Percentiles rank a stretch among this genome's conserved stretches.
These are phyloP conservation scores for Onychomys arenicola DNA, from an alignment of 2,797 vertebrate species.

Conservation along the genomic window DNA sequence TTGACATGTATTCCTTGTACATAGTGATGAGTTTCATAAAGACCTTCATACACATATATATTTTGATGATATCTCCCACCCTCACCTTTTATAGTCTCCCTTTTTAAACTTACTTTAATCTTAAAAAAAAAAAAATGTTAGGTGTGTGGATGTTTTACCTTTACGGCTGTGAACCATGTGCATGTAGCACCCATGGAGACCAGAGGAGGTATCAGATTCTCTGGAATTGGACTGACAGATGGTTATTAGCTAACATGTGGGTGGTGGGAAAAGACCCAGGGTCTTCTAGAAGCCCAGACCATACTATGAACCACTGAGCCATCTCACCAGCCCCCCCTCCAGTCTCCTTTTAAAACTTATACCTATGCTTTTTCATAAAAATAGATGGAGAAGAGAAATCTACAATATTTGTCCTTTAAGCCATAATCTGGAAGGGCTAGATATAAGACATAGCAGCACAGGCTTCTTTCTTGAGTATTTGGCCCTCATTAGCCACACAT, in stretches of 20 bases:
- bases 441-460: neutral
- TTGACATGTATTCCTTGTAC: neutral
- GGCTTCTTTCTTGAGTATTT: neutral
- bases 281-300: neutral
- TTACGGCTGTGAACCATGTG: neutral
- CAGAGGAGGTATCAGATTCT: neutral
- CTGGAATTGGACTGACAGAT: neutral
- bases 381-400: conserved; percentile 5
- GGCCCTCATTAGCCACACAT: neutral
- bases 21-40: neutral
- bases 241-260: neutral
- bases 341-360: conserved; percentile 3
- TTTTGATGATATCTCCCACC: neutral
- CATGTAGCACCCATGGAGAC: neutral
- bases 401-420: conserved; percentile 47
- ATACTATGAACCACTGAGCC: neutral
- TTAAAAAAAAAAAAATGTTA: neutral
- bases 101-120: neutral
- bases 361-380: conserved; percentile 12
- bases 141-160: neutral
- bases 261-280: neutral
- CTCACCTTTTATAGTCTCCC: neutral
- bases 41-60: no score
- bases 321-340: no score
- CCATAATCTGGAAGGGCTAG: neutral